Evolutionary conservation across 2,113 vertebrate species (phyloP), one percentile per base, ranked within the genome.

Genomic region (Asarcornis scutulata): DNA sequence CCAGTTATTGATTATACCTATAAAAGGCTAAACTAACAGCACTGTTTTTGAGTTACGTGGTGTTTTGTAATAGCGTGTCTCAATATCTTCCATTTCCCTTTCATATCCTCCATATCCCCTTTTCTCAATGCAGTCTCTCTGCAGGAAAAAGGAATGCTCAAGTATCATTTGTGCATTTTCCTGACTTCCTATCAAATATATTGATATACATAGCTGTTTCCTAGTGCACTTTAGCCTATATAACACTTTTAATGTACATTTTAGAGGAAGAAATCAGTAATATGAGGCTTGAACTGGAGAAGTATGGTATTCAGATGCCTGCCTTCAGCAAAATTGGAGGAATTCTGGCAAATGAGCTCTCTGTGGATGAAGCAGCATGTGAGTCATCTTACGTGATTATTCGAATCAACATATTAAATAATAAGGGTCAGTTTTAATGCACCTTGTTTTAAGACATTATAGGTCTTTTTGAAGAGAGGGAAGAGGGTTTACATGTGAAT

Each of bases 221-320:
- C 50, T 67, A n/a, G 53, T 76, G 71, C 8, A 1, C 55, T 79
- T 56, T 34, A 62, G 22, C 9, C 18, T 58, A 12, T 6, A 2
- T 89, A 55, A 77, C 20, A 1, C 22, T 32, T 86, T 63, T 31
- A 59, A 82, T 34, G 5, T 92, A 4, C 93, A 23, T 97, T 96
- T 75, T 96, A 99, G 99, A 99, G 98, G 99, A 99, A 97, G 99
- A 99, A 96, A 99, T 99, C 95, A 99, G 99, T 98, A 99, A 99
- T 97, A 99, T 99, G 99, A 99, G 99, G 98, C 99, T 98, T 13
- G 99, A 99, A 93, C 97, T 99, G 96, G 99, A 99, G 88, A 99
- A 99, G 96, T 99, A 99, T 20, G 99, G 99, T n/a, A 99, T 99
- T 97, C 99, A 99, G 98, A 99, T 99, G 99, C 99, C 99, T 7